A percentile compares a stretch with the other conserved stretches of the same genome.
phyloP scores from a whole-genome alignment of 2,797 vertebrate genomes.

The Garrulus glandarius region DNA sequence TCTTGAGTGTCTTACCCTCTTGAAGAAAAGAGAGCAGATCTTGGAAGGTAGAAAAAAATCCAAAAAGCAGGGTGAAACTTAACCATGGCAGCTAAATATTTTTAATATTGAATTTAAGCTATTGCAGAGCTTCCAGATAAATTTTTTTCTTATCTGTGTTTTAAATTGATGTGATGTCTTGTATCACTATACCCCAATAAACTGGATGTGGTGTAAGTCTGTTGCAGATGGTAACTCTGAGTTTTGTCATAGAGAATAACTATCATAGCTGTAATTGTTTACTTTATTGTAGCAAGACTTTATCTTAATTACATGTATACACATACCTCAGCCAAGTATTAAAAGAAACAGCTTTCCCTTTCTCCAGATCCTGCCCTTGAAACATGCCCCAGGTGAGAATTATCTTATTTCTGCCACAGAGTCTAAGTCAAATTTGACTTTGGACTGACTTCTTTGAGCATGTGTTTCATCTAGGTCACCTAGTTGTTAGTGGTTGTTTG shows the following conservation, averaged over 20 bases:
- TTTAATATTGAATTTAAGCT: background rate
- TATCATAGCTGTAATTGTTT: background rate
- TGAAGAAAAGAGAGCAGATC: background rate
- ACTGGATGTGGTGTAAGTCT: background rate
- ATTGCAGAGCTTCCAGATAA: background rate
- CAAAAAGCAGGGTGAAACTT: background rate
- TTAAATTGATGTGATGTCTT: background rate
- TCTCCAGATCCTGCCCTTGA: background rate
- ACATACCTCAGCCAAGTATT: fast-evolving
- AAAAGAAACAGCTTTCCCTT: background rate
- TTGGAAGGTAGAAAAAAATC: background rate
- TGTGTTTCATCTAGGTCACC: background rate
- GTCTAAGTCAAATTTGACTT: background rate
- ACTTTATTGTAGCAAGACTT: background rate
- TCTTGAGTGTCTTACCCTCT: background rate
- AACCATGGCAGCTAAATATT: background rate
- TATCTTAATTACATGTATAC: background rate
- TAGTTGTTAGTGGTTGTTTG: background rate
- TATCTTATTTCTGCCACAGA: background rate
- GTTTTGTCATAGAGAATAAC: background rate
- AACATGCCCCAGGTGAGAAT: background rate
- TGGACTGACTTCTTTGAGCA: background rate
- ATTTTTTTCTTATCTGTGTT: background rate
- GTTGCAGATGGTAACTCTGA: background rate
- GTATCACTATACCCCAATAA: background rate